A percentile compares a stretch with the other conserved stretches of the same genome.
Evolutionary conservation across 2,797 vertebrate species (phyloP).

Genomic region (Crenuchus spilurus): DNA sequence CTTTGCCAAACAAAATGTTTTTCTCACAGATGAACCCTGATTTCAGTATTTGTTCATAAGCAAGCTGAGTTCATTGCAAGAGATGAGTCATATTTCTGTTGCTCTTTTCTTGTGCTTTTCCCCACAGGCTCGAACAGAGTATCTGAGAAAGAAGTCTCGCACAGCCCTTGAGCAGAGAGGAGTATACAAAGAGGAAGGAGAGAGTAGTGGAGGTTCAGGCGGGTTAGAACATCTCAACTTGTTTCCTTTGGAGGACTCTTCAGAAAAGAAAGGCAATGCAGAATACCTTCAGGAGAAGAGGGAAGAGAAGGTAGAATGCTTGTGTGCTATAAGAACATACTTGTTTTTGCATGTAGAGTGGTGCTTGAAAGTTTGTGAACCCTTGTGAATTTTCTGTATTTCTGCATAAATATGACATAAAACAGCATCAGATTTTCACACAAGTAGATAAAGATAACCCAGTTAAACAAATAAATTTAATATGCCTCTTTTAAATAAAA

Average conservation of each 20-base stretch:
- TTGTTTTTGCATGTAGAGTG: not conserved
- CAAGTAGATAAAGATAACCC: too few species aligned
- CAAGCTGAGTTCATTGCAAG: not conserved
- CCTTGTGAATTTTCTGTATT: too few species aligned
- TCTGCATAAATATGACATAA: too few species aligned
- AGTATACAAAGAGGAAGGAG: conserved; percentile 32
- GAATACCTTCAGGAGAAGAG: conserved; percentile 89
- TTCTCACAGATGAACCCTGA: not conserved
- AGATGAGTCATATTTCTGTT: not conserved
- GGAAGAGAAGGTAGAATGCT: conserved; percentile 79
- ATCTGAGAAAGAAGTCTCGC: conserved; percentile 80
- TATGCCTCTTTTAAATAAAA: too few species aligned
- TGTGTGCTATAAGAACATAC: not conserved
- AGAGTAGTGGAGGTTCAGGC: conserved; percentile 18
- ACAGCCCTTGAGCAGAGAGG: conserved; percentile 64
- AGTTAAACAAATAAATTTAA: too few species aligned
- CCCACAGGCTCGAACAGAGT: conserved; percentile 84
- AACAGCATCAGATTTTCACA: too few species aligned
- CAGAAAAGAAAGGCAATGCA: conserved; percentile 79
- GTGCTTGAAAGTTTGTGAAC: too few species aligned
- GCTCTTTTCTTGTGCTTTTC: not conserved
- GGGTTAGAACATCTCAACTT: conserved; percentile 81
- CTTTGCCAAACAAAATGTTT: not conserved
- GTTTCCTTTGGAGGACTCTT: conserved; percentile 81
- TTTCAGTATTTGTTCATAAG: not conserved